Conservation (phyloP, 1,140 invertebrate genomes). For the Carposina sasakii region DNA sequence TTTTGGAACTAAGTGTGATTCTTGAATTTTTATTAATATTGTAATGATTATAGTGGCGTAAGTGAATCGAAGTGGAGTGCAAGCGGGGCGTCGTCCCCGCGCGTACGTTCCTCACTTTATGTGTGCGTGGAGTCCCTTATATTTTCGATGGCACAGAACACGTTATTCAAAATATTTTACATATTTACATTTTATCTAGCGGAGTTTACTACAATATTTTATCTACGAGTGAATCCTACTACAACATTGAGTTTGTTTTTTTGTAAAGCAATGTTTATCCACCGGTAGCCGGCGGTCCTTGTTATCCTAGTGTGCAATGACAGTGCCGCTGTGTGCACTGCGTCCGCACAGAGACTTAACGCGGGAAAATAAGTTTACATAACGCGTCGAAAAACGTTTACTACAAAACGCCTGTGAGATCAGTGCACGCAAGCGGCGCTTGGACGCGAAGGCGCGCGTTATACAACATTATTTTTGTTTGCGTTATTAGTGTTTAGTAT, state of each 20-base stretch:
- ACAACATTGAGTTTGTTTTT: slow-evolving; percentile 71
- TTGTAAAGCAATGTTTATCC: slow-evolving; percentile 68
- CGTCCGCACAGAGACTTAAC: slow-evolving; percentile 27
- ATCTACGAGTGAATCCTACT: slow-evolving; percentile 68
- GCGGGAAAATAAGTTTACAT: too few species aligned
- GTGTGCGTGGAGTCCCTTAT: slow-evolving; percentile 68
- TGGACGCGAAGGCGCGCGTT: slow-evolving; percentile 63
- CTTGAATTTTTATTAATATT: slow-evolving; percentile 74
- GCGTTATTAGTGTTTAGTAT: slow-evolving; percentile 44
- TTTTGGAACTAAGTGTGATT: slow-evolving; percentile 81
- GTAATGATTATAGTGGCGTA: slow-evolving; percentile 70
- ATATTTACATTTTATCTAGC: slow-evolving; percentile 71
- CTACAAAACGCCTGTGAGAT: too few species aligned
- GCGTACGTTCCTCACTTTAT: slow-evolving; percentile 50
- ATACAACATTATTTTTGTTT: slow-evolving; percentile 66
- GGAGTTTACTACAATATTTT: slow-evolving; percentile 71
- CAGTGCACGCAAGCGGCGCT: slow-evolving; percentile 28
- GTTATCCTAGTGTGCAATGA: slow-evolving; percentile 58
- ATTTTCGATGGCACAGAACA: slow-evolving; percentile 69
- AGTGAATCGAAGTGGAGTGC: slow-evolving; percentile 57
- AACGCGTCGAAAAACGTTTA: too few species aligned
- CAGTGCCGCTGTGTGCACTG: slow-evolving; percentile 54
- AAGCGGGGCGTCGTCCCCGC: slow-evolving; percentile 35
- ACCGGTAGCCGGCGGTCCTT: slow-evolving; percentile 65
- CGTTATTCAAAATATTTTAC: slow-evolving; percentile 70